A percentile compares a stretch with the other conserved stretches of the same genome.
phyloP scores from a whole-genome alignment of 1,140 invertebrate species.

The Mercenaria mercenaria region DNA sequence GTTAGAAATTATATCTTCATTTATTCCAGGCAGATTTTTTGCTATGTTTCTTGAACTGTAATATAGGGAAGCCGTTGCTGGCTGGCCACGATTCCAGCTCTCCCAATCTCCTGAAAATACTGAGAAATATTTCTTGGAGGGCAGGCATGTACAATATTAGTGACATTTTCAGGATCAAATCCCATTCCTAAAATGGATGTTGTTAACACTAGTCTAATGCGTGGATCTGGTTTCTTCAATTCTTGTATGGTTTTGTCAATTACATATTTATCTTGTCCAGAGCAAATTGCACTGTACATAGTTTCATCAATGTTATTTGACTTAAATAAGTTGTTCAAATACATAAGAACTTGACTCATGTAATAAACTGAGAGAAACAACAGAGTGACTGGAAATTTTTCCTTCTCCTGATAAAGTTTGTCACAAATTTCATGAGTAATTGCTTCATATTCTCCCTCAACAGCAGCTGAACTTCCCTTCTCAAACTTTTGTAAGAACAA shows the following conservation, averaged over 20 bases:
- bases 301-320: not conserved
- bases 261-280: constrained; percentile 20
- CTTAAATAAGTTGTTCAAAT: constrained; percentile 20
- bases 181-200: constrained; percentile 51
- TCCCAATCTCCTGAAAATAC: constrained; percentile 56
- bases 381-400: constrained; percentile 22
- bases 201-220: constrained; percentile 20
- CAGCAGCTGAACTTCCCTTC: constrained; percentile 1
- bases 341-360: constrained; percentile 34
- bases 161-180: constrained; percentile 26
- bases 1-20: constrained; percentile 39
- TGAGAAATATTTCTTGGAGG: constrained; percentile 41
- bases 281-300: constrained; percentile 27
- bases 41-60: constrained; percentile 52
- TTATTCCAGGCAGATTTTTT: constrained; percentile 45
- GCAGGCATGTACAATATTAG: constrained; percentile 3
- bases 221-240: not conserved
- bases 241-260: constrained; percentile 32
- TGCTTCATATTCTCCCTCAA: not conserved
- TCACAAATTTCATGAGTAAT: not conserved
- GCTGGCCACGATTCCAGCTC: constrained; percentile 19
- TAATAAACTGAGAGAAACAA: constrained; percentile 2
- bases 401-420: constrained; percentile 4
- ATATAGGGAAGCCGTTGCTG: constrained; percentile 16
- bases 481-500: constrained; percentile 21